phyloP scores from a whole-genome alignment of 2,888 invertebrate genomes.

The Leuctra nigra region DNA sequence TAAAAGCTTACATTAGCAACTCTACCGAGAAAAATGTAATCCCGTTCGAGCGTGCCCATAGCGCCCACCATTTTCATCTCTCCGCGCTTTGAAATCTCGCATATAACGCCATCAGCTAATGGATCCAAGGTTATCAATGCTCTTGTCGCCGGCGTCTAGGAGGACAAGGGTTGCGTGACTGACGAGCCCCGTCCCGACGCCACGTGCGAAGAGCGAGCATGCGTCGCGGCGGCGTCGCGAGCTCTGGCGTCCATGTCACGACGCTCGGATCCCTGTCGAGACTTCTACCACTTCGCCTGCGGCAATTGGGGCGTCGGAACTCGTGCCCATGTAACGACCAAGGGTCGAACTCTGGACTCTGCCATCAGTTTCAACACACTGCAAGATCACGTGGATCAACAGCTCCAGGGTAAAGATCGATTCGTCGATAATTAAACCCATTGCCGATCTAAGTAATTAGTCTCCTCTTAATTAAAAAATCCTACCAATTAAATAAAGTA shows the following conservation, averaged over 20 bases:
- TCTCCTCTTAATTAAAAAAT: no score
- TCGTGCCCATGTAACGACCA: slow-evolving; percentile 35
- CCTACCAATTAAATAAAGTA: no score
- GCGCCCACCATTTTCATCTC: no score
- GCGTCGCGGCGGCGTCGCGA: slow-evolving; percentile 21
- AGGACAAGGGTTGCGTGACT: slow-evolving; percentile 40
- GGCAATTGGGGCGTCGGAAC: slow-evolving; percentile 35
- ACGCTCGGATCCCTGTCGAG: slow-evolving; percentile 41
- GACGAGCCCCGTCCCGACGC: slow-evolving; percentile 36
- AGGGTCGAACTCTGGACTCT: slow-evolving; percentile 33
- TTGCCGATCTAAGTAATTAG: no score
- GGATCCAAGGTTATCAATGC: no score
- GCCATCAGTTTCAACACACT: slow-evolving; percentile 38
- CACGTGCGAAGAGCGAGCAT: slow-evolving; percentile 31
- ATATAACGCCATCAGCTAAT: no score
- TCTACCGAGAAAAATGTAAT: no score
- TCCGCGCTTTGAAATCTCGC: no score
- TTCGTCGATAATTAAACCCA: no score
- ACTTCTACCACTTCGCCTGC: slow-evolving; percentile 44
- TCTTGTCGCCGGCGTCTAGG: slow-evolving; percentile 20
- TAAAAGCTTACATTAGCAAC: no score
- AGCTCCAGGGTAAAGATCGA: slow-evolving; percentile 42
- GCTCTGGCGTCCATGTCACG: slow-evolving; percentile 37
- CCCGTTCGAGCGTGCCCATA: no score
- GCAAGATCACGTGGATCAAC: slow-evolving; percentile 39